Percentiles rank a stretch among this genome's conserved stretches.
phyloP scores from a whole-genome alignment of 2,113 vertebrate species.

The Campylorhamphus procurvoides region DNA sequence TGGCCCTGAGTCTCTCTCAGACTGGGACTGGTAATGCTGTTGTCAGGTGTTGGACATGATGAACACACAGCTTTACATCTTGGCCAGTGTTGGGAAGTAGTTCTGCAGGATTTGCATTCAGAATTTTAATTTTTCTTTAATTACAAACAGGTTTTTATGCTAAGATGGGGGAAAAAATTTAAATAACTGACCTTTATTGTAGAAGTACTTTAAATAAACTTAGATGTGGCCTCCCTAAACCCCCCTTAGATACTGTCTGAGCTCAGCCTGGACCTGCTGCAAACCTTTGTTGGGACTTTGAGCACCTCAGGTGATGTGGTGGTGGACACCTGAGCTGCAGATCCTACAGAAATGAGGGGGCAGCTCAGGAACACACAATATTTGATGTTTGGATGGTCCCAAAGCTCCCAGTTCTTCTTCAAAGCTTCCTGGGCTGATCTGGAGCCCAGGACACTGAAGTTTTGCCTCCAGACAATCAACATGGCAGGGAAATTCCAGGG shows the following conservation, averaged over 20 bases:
- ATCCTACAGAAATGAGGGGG: neutral
- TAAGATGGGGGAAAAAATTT: neutral
- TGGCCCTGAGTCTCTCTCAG: neutral
- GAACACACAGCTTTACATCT: neutral
- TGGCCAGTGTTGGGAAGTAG: neutral
- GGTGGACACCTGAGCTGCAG: neutral
- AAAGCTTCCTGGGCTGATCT: neutral
- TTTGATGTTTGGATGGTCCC: neutral
- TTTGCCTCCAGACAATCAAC: neutral
- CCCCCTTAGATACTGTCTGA: neutral
- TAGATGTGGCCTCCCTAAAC: neutral
- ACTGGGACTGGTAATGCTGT: neutral
- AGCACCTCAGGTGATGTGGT: neutral
- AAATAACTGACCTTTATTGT: neutral
- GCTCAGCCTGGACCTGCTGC: neutral
- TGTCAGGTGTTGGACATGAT: neutral
- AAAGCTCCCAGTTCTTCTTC: neutral
- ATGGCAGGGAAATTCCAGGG: neutral
- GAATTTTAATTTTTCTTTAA: neutral
- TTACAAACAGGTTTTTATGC: neutral
- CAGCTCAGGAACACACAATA: neutral
- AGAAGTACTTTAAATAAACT: neutral
- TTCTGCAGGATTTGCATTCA: neutral
- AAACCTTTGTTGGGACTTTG: neutral
- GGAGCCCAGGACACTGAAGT: neutral